Percentiles rank a stretch among this genome's conserved stretches.
Evolutionary conservation across 2,888 invertebrate species (phyloP).

Genomic region (Dryadula phaetusa): DNA sequence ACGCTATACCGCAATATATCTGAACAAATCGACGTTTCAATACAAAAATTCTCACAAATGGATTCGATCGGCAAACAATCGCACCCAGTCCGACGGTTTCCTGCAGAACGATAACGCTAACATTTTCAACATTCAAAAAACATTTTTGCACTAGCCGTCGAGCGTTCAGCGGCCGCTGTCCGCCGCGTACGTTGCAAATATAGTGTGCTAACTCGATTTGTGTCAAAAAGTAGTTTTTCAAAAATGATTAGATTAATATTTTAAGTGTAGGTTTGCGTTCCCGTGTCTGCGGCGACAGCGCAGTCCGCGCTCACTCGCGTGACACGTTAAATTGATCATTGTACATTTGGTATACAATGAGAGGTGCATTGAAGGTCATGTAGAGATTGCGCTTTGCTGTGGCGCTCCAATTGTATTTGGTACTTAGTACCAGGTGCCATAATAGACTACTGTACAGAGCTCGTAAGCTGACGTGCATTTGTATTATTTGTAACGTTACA

Average conservation of each 20-base stretch:
- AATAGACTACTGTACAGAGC: neutral
- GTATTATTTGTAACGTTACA: no score
- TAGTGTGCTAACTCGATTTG: neutral
- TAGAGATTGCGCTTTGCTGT: conserved; percentile 1
- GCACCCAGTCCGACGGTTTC: no score
- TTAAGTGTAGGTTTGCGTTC: no score
- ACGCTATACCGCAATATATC: no score
- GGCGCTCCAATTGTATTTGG: neutral
- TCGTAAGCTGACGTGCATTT: neutral
- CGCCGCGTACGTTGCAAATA: neutral
- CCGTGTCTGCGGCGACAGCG: neutral
- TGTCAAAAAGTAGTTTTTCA: no score
- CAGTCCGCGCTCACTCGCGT: neutral
- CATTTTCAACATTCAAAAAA: no score
- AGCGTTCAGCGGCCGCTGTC: neutral
- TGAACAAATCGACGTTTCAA: no score
- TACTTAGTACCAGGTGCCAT: no score
- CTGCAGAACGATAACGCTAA: no score
- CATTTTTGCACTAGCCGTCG: neutral
- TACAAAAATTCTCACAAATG: no score
- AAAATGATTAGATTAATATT: no score
- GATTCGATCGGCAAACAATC: no score
- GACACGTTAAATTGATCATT: conserved; percentile 8
- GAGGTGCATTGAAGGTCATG: neutral
- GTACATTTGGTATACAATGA: neutral